Conservation (phyloP, 2,113 vertebrate genomes). For the Apaloderma vittatum region DNA sequence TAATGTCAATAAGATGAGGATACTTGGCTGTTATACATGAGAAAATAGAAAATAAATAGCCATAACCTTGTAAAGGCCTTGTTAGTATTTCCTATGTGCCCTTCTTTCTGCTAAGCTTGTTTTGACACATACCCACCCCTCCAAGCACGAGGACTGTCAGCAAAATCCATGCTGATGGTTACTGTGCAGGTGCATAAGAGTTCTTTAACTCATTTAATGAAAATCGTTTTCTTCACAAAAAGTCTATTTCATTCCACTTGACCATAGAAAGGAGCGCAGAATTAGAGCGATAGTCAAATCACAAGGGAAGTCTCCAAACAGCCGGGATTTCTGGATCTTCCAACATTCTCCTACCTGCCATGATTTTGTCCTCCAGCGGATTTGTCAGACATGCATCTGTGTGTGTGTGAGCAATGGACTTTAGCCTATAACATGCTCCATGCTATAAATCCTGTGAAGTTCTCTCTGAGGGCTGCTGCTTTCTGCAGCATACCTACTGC, state of each 20-base stretch:
- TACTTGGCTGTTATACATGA: neutral
- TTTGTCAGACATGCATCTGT: neutral
- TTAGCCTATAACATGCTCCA: neutral
- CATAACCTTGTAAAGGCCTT: neutral
- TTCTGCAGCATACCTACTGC: neutral
- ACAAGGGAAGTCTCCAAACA: neutral
- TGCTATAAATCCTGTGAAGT: neutral
- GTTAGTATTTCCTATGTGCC: neutral
- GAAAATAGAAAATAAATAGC: neutral
- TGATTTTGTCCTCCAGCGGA: accelerated
- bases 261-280: neutral
- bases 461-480: neutral
- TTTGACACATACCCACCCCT: neutral
- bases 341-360: neutral
- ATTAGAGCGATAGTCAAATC: neutral
- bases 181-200: neutral
- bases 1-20: neutral
- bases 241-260: neutral
- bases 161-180: neutral
- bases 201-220: neutral
- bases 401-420: neutral
- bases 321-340: neutral
- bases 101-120: neutral
- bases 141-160: neutral
- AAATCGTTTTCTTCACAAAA: neutral